These are phyloP conservation scores for Manis pentadactyla DNA, from an alignment of 2,797 vertebrate species.

Conservation along the genomic window DNA sequence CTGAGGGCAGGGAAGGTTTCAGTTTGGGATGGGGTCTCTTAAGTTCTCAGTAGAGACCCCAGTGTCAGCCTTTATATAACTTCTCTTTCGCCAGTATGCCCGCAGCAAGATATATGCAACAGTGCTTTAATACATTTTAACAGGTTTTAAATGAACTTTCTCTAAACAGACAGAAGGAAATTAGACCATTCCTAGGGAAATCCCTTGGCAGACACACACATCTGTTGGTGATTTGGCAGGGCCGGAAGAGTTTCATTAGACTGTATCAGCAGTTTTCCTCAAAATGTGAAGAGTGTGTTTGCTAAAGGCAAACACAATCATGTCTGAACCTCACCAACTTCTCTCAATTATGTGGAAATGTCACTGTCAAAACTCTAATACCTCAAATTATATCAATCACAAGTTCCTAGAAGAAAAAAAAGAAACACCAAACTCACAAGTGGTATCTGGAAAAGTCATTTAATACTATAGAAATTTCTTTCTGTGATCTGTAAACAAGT, in stretches of 20 bases:
- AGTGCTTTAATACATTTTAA: constrained; percentile 51
- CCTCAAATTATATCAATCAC: constrained; percentile 66
- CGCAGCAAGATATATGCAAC: neutral
- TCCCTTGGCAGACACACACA: constrained; percentile 70
- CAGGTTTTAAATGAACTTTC: constrained; percentile 79
- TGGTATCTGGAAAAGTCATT: constrained; percentile 46
- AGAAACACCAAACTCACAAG: neutral
- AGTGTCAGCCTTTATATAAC: neutral
- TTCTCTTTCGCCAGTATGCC: constrained; percentile 54
- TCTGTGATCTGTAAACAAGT: constrained; percentile 69
- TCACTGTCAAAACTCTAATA: constrained; percentile 66
- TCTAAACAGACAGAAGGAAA: constrained; percentile 75
- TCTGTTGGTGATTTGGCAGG: constrained; percentile 72
- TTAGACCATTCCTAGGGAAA: constrained; percentile 72
- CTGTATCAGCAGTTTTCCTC: constrained; percentile 73
- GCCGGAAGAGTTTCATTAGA: constrained; percentile 68
- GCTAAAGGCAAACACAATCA: constrained; percentile 78
- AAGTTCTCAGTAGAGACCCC: neutral
- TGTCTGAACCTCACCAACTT: constrained; percentile 71
- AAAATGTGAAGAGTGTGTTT: constrained; percentile 80
- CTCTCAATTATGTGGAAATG: constrained; percentile 68
- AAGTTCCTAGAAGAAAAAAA: constrained; percentile 52
- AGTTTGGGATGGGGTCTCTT: neutral
- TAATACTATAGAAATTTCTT: constrained; percentile 60
- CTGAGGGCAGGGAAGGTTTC: neutral